These are phyloP conservation scores for Cephalopterus ornatus DNA, from an alignment of 2,113 vertebrate species.

Conservation along the genomic window DNA sequence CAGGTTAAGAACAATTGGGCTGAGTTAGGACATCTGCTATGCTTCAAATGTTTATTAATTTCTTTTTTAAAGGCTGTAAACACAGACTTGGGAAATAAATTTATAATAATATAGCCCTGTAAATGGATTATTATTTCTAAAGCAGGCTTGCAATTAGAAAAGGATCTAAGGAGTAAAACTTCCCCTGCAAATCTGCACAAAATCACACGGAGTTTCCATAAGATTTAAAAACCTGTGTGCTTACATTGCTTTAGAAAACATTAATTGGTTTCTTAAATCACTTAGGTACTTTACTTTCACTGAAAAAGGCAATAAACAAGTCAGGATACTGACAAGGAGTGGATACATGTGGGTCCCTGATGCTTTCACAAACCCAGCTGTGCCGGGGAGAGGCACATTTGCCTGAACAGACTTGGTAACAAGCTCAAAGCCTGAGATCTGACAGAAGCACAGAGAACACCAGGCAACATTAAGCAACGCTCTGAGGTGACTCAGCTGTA, in stretches of 20 bases:
- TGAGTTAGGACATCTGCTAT: slow-evolving; percentile 2
- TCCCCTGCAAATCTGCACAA: not conserved
- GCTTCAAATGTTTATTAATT: not conserved
- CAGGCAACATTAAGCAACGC: not conserved
- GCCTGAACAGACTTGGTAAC: not conserved
- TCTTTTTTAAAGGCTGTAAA: slow-evolving; percentile 5
- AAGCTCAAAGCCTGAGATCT: not conserved
- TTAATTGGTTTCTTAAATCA: not conserved
- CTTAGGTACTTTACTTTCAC: not conserved
- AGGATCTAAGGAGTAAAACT: not conserved
- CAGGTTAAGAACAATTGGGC: not conserved
- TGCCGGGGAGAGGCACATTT: not conserved
- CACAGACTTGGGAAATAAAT: not conserved
- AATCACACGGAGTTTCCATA: not conserved
- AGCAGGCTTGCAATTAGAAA: not conserved
- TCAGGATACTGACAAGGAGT: not conserved
- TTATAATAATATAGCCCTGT: not conserved
- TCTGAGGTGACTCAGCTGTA: not conserved
- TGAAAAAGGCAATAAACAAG: not conserved
- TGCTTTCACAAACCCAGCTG: not conserved
- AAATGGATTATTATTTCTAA: not conserved
- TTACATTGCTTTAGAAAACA: slow-evolving; percentile 14
- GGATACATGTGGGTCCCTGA: not conserved
- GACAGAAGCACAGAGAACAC: not conserved
- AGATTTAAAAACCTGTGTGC: not conserved